A percentile compares a stretch with the other conserved stretches of the same genome.
phyloP scores from a whole-genome alignment of 2,888 invertebrate species.

The Cosmia trapezina region DNA sequence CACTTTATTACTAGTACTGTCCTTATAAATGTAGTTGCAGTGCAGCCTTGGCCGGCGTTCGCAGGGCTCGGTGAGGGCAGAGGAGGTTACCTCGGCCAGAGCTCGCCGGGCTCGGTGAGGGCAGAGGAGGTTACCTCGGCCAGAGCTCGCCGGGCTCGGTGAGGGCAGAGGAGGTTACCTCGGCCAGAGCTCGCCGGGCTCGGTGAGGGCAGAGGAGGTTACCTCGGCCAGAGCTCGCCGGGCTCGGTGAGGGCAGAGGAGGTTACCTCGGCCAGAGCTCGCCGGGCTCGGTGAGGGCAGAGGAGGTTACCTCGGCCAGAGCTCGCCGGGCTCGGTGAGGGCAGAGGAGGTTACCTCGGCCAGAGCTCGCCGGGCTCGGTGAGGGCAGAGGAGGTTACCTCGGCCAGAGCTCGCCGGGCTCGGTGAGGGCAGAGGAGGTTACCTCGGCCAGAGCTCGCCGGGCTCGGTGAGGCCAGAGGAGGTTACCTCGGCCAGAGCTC shows the following conservation, averaged over 20 bases:
- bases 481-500: no score
- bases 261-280: background rate
- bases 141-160: slow-evolving; percentile 92
- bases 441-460: background rate
- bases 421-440: background rate
- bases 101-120: background rate
- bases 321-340: background rate
- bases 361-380: background rate
- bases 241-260: background rate
- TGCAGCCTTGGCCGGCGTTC: background rate
- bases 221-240: background rate
- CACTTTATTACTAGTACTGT: slow-evolving; percentile 6
- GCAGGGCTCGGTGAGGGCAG: background rate
- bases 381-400: no score
- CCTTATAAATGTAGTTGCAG: background rate
- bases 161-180: background rate
- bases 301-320: background rate
- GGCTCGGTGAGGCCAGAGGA: background rate
- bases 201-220: background rate
- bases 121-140: slow-evolving; percentile 90
- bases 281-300: background rate
- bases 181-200: background rate
- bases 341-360: background rate
- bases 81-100: background rate
- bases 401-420: background rate